Evolutionary conservation across 2,888 invertebrate genomes (phyloP).

Genomic region (Fabriciana adippe): DNA sequence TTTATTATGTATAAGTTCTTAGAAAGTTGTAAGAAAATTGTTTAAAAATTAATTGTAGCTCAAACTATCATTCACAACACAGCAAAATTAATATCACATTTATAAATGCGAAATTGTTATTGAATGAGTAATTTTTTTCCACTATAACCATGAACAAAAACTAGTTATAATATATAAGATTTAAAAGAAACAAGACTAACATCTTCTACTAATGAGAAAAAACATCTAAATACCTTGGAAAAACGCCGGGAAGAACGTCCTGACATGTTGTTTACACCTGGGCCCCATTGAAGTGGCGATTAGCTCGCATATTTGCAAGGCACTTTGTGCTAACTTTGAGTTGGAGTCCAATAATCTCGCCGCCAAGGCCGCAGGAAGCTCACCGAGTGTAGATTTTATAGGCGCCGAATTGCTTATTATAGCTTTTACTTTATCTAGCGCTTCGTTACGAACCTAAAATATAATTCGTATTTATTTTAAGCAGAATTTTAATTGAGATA

Average conservation of each 20-base stretch:
- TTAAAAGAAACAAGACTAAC: neutral
- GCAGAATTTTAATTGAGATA: neutral
- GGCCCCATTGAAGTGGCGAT: slow-evolving; percentile 92
- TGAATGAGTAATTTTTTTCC: no score
- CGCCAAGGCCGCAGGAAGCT: slow-evolving; percentile 90
- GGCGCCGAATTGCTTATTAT: slow-evolving; percentile 89
- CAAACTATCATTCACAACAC: no score
- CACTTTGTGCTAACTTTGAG: slow-evolving; percentile 93
- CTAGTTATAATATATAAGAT: no score
- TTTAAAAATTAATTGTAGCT: no score
- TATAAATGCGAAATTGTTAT: no score
- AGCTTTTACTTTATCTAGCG: slow-evolving; percentile 86
- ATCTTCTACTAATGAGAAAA: neutral
- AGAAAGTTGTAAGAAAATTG: no score
- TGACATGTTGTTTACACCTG: slow-evolving; percentile 89
- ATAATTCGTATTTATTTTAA: neutral
- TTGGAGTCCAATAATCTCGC: slow-evolving; percentile 93
- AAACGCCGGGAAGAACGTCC: slow-evolving; percentile 92
- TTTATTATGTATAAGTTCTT: no score
- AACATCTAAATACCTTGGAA: slow-evolving; percentile 85
- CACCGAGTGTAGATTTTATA: slow-evolving; percentile 92
- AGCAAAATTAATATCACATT: no score
- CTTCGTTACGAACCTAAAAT: slow-evolving; percentile 85
- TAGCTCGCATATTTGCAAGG: slow-evolving; percentile 91
- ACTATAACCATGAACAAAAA: no score